Evolutionary conservation across 2,888 invertebrate genomes (phyloP).

Genomic region (Gortyna flavago): DNA sequence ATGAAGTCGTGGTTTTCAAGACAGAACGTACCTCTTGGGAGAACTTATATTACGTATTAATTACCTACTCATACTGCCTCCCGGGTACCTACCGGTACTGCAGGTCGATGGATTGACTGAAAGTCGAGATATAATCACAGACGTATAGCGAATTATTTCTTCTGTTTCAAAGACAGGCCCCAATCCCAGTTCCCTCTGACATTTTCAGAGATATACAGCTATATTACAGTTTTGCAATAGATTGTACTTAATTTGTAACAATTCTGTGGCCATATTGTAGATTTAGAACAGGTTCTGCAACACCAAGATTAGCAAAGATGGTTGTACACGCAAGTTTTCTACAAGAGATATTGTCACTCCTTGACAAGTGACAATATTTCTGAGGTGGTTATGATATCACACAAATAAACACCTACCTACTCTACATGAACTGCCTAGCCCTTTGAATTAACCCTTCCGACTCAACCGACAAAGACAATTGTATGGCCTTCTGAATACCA

Average conservation of each 20-base stretch:
- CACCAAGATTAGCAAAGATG: no score
- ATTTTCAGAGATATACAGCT: background rate
- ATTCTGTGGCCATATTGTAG: background rate
- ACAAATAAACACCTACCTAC: slow-evolving; percentile 21
- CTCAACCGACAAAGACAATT: slow-evolving; percentile 11
- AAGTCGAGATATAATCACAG: background rate
- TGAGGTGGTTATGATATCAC: background rate
- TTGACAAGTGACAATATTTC: no score
- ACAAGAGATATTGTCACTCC: background rate
- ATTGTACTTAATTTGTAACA: background rate
- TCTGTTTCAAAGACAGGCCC: background rate
- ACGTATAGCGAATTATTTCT: background rate
- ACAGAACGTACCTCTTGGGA: background rate
- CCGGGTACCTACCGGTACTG: background rate
- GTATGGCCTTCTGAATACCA: slow-evolving; percentile 26
- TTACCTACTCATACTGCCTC: background rate
- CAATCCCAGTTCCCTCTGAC: background rate
- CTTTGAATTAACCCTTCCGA: background rate
- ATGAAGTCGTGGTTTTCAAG: background rate
- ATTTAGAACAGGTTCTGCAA: background rate
- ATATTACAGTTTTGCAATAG: background rate
- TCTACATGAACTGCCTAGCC: background rate
- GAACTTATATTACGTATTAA: background rate
- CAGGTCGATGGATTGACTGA: background rate
- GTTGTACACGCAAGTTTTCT: no score